phyloP scores from a whole-genome alignment of 2,113 vertebrate species.

The Mobula hypostoma region DNA sequence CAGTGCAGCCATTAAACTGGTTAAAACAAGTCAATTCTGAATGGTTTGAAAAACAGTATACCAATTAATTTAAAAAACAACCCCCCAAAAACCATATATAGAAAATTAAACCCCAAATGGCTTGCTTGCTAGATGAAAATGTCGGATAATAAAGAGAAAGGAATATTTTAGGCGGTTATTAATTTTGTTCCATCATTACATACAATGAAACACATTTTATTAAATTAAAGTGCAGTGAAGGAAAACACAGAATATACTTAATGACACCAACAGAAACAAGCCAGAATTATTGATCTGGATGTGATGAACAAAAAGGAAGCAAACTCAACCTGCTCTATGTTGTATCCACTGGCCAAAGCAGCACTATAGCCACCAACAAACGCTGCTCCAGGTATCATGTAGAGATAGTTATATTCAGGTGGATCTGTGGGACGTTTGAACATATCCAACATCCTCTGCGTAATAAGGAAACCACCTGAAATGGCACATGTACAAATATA shows the following conservation, averaged over 20 bases:
- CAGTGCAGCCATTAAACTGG: not conserved
- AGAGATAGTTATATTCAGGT: slow-evolving; percentile 62
- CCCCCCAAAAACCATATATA: not conserved
- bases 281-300: no score
- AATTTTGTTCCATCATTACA: not conserved
- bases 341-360: slow-evolving; percentile 49
- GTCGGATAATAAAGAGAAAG: not conserved
- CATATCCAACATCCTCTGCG: slow-evolving; percentile 62
- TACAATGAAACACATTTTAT: not conserved
- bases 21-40: not conserved
- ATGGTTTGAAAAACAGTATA: not conserved
- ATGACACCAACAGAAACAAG: no score
- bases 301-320: not conserved
- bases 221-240: not conserved
- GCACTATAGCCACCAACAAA: slow-evolving; percentile 59
- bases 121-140: not conserved
- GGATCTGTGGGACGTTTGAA: slow-evolving; percentile 63
- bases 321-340: slow-evolving; percentile 53
- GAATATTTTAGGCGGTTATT: not conserved
- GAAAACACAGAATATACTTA: not conserved
- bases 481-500: not conserved
- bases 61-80: not conserved
- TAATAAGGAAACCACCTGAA: slow-evolving; percentile 62
- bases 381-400: slow-evolving; percentile 51
- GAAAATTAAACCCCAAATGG: not conserved